phyloP scores from a whole-genome alignment of 2,797 vertebrate genomes.

The Pachyuromys duprasi region DNA sequence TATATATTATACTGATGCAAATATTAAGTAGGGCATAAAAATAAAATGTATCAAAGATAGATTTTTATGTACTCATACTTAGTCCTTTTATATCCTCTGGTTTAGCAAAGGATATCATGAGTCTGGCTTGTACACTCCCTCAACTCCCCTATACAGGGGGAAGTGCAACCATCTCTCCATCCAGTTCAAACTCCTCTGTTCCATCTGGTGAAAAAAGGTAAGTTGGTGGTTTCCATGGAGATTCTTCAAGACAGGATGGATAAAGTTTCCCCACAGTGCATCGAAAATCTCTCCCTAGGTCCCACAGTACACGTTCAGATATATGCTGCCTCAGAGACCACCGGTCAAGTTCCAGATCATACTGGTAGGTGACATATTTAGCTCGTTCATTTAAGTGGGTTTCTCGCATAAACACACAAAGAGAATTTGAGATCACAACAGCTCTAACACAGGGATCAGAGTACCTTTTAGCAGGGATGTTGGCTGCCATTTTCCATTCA shows the following conservation, averaged over 20 bases:
- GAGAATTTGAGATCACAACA: conserved; percentile 94
- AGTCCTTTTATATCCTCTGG: conserved; percentile 79
- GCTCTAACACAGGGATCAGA: conserved; percentile 96
- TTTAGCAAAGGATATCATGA: conserved; percentile 70
- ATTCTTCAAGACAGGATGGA: conserved; percentile 98
- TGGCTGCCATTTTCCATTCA: conserved; percentile 96
- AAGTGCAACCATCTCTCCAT: conserved; percentile 95
- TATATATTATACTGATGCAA: conserved; percentile 87
- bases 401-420: conserved; percentile 97
- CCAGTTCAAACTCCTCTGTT: conserved; percentile 95
- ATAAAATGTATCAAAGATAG: conserved; percentile 86
- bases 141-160: conserved; percentile 91
- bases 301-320: conserved; percentile 98
- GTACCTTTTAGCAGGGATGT: conserved; percentile 97
- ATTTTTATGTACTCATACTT: conserved; percentile 79
- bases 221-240: conserved; percentile 97
- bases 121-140: conserved; percentile 75
- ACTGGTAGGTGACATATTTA: conserved; percentile 97
- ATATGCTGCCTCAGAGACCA: conserved; percentile 97
- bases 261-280: conserved; percentile 98
- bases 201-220: conserved; percentile 97
- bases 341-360: conserved; percentile 94
- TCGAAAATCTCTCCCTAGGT: conserved; percentile 96
- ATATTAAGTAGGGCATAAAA: conserved; percentile 88
- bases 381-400: conserved; percentile 97